Base-by-base conservation (phyloP, 2,888 invertebrate genomes). In the Lucinisca nassula region DNA sequence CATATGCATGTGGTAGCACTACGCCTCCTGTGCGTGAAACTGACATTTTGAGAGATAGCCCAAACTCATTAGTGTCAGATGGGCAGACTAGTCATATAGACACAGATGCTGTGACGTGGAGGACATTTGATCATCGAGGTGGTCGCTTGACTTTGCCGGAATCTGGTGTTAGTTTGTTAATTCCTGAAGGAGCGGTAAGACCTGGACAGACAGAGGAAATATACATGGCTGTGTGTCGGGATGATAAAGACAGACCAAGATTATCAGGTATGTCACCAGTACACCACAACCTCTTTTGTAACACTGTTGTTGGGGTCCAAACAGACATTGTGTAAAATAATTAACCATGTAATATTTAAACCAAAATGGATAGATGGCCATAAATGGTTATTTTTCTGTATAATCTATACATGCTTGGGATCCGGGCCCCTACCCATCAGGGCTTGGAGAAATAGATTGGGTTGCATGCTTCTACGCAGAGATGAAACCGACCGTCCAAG, bases 221-320 rank as follows among this genome's bases (percentile, higher is more conserved):
- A 87, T 99, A 98, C 95, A 97, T 99, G 80, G 98, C 98, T 73
- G 98, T 99, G 79, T 97, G 99, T 80, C 98, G 98, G 95, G 99
- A 99, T 95, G 98, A 99, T 96, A 98, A 98, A 96, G 98, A 98
- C 96, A 97, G 98, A 95, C 98, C 99, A 35, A 97, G 98, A 96
- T 97, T 98, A 92, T 97, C 98, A 92, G 98, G 98, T 97, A 97
- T 94, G 14, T 40, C n/a, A n/a, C n/a, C n/a, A n/a, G n/a, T n/a
- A n/a, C n/a, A n/a, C n/a, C n/a, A n/a, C n/a, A n/a, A n/a, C n/a
- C n/a, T n/a, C n/a, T n/a, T n/a, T n/a, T n/a, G n/a, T n/a, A n/a
- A n/a, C n/a, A n/a, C n/a, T n/a, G n/a, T n/a, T n/a, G n/a, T n/a
- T n/a, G n/a, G n/a, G n/a, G n/a, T n/a, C n/a, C n/a, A n/a, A n/a